These are phyloP conservation scores for Psettodes erumei DNA, from an alignment of 2,113 vertebrate genomes.

Conservation along the genomic window DNA sequence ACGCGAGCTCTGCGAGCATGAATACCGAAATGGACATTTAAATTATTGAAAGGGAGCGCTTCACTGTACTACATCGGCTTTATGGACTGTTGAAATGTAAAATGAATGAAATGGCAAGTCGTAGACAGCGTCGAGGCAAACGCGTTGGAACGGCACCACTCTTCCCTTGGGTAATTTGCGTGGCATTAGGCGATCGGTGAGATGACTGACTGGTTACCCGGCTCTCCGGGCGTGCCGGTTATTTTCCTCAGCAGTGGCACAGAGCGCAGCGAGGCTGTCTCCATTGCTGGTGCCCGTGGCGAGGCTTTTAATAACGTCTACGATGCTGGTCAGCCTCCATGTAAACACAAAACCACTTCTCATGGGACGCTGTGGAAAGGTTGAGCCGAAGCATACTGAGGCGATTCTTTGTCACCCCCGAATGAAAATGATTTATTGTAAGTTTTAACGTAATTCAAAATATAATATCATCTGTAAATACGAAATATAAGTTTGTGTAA, in stretches of 20 bases:
- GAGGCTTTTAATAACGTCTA: constrained; percentile 44
- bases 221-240: constrained; percentile 22
- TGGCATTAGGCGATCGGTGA: constrained; percentile 14
- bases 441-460: neutral
- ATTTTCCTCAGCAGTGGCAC: constrained; percentile 24
- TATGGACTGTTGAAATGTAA: neutral
- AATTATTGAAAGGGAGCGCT: neutral
- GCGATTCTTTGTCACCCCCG: neutral
- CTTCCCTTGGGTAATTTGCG: constrained; percentile 3
- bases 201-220: constrained; percentile 30
- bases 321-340: neutral
- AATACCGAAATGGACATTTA: neutral
- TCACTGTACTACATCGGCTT: neutral
- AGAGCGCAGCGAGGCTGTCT: constrained; percentile 46
- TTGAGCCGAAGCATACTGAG: neutral
- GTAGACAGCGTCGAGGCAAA: neutral
- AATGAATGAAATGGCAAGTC: neutral
- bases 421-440: no score
- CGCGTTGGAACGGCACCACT: neutral
- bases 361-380: constrained; percentile 20
- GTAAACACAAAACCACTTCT: constrained; percentile 17
- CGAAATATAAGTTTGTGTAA: no score
- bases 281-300: constrained; percentile 47
- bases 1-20: neutral
- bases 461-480: no score